Base-by-base conservation (phyloP, 2,888 invertebrate genomes). In the Crepidodera aurea region DNA sequence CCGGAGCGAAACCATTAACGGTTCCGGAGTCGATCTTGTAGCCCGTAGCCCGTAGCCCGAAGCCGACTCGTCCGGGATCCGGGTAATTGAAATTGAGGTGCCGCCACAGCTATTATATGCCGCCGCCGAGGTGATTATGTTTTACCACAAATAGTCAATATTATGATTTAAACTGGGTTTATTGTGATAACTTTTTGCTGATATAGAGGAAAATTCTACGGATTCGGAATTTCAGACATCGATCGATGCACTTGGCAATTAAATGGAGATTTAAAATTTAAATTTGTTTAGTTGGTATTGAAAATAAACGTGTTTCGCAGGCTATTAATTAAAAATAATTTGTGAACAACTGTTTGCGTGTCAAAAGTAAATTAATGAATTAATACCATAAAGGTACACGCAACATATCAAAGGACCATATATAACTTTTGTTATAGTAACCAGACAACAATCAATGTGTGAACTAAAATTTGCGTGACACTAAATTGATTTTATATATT, bases 71-170 rank as follows among this genome's bases (percentile, higher is more conserved):
- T 65, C 62, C 65, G 65, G 65, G 70, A 57, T 63, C 55, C 59
- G 63, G 59, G 63, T 72, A 73, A 73, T 73, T 72, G 73, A 73
- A 73, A 73, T 65, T 69, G 71, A 69, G 71, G 65, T 68, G 71
- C 67, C 66, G 67, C 68, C 62, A 61, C 62, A 58, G 68, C 69
- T 68, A 69, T 71, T 69, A 69, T 67, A 62, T 60, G 56, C 64
- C 48, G 56, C 66, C 65, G 64, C 62, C 60, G 61, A 63, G 65
- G 65, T 67, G 65, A 68, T 68, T 66, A 67, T 68, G 67, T 67
- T 62, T 57, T 54, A 54, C 67, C 67, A 37, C 67, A 65, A 67
- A 67, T 67, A 64, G 67, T 67, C 67, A 67, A 67, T 67, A 67
- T 67, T 67, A 65, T 67, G 62, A 67, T 67, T 60, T 58, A 65